phyloP scores from a whole-genome alignment of 2,113 vertebrate genomes.

The Eulacestoma nigropectus region DNA sequence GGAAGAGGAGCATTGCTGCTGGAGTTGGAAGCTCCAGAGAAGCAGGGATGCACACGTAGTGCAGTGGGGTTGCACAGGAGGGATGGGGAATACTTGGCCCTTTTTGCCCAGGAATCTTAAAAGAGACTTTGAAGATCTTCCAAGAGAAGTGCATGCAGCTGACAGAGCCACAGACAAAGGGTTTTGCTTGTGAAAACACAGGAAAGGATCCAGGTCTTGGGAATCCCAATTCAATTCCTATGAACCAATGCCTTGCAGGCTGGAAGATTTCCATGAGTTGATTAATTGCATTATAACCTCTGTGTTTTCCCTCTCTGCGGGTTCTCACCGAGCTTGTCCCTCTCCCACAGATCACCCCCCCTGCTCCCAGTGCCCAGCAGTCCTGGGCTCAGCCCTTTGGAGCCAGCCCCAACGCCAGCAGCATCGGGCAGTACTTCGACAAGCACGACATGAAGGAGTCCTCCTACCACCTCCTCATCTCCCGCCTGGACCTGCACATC shows the following conservation, averaged over 20 bases:
- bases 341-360: slow-evolving; percentile 78
- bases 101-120: background rate
- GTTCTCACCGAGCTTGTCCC: background rate
- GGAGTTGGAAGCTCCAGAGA: background rate
- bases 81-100: background rate
- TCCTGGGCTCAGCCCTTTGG: slow-evolving; percentile 82
- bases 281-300: background rate
- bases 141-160: background rate
- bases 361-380: slow-evolving; percentile 81
- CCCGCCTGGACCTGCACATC: slow-evolving; percentile 92
- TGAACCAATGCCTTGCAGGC: background rate
- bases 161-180: background rate
- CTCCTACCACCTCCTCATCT: slow-evolving; percentile 96
- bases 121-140: background rate
- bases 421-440: slow-evolving; percentile 91
- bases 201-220: background rate
- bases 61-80: background rate
- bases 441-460: slow-evolving; percentile 92
- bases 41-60: rapidly evolving
- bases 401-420: slow-evolving; percentile 70
- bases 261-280: background rate
- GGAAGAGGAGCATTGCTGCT: background rate
- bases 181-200: background rate
- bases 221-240: background rate
- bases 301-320: background rate